Conservation (phyloP, 2,113 vertebrate genomes). For the Proteles cristata region DNA sequence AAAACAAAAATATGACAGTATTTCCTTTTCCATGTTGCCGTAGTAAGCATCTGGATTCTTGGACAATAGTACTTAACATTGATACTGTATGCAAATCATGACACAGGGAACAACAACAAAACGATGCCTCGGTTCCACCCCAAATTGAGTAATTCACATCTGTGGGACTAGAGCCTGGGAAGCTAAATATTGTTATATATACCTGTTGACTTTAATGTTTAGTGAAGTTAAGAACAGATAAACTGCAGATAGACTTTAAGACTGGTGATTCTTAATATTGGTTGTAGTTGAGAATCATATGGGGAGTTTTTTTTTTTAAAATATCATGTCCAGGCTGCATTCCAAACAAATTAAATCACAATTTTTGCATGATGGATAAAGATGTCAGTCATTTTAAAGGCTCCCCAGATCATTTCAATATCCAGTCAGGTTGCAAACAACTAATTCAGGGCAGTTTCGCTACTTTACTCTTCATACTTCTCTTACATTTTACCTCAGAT, state of each 20-base stretch:
- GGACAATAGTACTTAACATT: neutral
- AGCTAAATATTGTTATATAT: neutral
- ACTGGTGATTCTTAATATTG: neutral
- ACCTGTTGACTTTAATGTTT: neutral
- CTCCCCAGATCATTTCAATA: neutral
- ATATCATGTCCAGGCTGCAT: neutral
- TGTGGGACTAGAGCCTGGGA: neutral
- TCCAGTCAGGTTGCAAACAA: neutral
- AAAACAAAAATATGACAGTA: neutral
- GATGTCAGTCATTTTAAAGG: neutral
- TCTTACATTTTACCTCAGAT: neutral
- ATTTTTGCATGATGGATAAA: neutral
- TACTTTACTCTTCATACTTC: neutral
- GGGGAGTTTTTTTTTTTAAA: neutral
- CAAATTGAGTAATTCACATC: neutral
- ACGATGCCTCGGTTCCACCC: neutral
- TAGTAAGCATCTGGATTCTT: neutral
- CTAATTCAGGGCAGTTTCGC: neutral
- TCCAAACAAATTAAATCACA: slow-evolving; percentile 28
- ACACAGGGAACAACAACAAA: neutral
- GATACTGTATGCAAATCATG: neutral
- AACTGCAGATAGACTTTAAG: neutral
- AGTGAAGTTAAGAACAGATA: neutral
- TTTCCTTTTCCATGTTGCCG: accelerated
- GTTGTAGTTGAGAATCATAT: neutral